A percentile compares a stretch with the other conserved stretches of the same genome.
Evolutionary conservation across 2,113 vertebrate species (phyloP).

Genomic region (Burhinus bistriatus): DNA sequence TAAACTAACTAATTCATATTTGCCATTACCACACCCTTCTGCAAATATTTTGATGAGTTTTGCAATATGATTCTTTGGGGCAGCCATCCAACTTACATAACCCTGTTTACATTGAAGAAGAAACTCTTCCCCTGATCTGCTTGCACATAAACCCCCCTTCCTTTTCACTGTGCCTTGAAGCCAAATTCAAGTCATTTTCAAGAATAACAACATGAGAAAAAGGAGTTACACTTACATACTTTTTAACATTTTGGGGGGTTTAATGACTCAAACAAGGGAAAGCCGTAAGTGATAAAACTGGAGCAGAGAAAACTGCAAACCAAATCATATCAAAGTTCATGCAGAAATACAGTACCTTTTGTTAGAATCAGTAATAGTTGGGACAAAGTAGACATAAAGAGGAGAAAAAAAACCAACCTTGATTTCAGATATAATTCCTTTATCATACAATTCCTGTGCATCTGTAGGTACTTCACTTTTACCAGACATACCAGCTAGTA

Average conservation of each 20-base stretch:
- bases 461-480: not conserved
- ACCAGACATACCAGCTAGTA: not conserved
- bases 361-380: not conserved
- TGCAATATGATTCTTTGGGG: not conserved
- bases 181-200: not conserved
- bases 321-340: not conserved
- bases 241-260: not conserved
- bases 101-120: not conserved
- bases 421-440: not conserved
- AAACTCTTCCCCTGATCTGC: not conserved
- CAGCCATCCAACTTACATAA: not conserved
- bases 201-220: not conserved
- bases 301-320: not conserved
- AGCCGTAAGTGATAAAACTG: not conserved
- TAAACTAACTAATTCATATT: not conserved
- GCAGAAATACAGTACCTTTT: not conserved
- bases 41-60: not conserved
- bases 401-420: not conserved
- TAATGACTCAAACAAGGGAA: not conserved
- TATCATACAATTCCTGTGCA: not conserved
- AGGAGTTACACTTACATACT: not conserved
- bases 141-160: too few relatives aligned
- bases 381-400: not conserved
- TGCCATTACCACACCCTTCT: not conserved
- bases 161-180: not conserved